Conservation (phyloP, 1,140 invertebrate genomes). For the Micrasema longulum region DNA sequence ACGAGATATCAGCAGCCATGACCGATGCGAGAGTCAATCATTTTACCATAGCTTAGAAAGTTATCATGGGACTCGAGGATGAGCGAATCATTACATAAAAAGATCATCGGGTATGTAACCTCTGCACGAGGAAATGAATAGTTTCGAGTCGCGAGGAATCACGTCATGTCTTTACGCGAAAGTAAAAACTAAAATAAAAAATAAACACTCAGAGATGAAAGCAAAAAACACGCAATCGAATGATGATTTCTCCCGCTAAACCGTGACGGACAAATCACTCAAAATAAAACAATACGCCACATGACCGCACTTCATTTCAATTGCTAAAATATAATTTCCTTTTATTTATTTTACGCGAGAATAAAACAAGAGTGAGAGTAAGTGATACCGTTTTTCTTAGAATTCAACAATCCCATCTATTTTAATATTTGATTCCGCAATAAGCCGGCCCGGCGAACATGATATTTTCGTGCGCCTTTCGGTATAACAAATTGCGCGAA, state of each 20-base stretch:
- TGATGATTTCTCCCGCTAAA: background rate
- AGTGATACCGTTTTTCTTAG: too few species aligned
- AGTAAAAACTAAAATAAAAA: slow-evolving; percentile 12
- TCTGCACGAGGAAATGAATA: slow-evolving; percentile 19
- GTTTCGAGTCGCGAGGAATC: background rate
- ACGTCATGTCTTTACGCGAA: slow-evolving; percentile 23
- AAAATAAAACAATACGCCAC: too few species aligned
- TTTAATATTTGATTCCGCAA: too few species aligned
- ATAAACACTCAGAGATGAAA: background rate
- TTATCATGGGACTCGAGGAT: slow-evolving; percentile 10
- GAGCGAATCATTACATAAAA: slow-evolving; percentile 28
- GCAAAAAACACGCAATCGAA: background rate
- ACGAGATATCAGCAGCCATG: slow-evolving; percentile 10
- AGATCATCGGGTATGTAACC: slow-evolving; percentile 19
- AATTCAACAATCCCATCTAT: too few species aligned
- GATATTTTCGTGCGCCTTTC: too few species aligned
- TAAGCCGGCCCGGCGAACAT: too few species aligned
- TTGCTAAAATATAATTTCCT: too few species aligned
- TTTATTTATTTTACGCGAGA: too few species aligned
- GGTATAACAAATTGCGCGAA: background rate
- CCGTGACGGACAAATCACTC: too few species aligned
- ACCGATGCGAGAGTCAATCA: slow-evolving; percentile 15
- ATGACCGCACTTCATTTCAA: too few species aligned
- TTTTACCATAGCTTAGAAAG: slow-evolving; percentile 10
- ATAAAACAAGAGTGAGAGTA: too few species aligned